Evolutionary conservation across 2,113 vertebrate genomes (phyloP).

Genomic region (Oreochromis tanganicae): DNA sequence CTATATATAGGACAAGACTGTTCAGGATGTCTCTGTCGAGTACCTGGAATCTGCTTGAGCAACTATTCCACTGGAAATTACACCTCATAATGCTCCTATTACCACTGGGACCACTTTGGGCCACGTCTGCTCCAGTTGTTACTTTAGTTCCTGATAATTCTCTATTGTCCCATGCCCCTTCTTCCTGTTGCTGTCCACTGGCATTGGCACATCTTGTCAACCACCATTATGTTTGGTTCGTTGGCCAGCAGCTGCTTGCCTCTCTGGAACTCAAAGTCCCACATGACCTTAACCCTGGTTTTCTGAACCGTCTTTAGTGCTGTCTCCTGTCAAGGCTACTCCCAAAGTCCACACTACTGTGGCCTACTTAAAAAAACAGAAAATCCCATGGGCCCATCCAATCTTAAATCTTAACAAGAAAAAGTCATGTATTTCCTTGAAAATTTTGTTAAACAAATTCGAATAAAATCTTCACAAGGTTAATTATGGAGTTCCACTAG

Average conservation of each 20-base stretch:
- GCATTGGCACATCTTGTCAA: accelerated
- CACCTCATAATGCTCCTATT: accelerated
- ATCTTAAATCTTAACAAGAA: neutral
- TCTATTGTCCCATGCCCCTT: neutral
- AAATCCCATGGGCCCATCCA: neutral
- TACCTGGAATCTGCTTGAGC: neutral
- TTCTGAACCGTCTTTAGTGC: neutral
- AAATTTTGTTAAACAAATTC: accelerated
- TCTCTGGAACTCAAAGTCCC: neutral
- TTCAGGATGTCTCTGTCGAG: neutral
- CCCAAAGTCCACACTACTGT: neutral
- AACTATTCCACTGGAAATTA: neutral
- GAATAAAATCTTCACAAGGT: neutral
- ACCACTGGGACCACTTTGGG: neutral
- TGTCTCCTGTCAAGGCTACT: neutral
- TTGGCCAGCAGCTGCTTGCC: accelerated
- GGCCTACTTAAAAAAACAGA: neutral
- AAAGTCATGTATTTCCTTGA: accelerated
- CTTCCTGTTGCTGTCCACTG: neutral
- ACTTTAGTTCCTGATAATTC: neutral
- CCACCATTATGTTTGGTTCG: neutral
- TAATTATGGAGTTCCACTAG: neutral
- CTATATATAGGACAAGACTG: neutral
- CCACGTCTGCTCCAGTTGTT: neutral
- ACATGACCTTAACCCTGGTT: neutral